Percentiles rank a stretch among this genome's conserved stretches.
These are phyloP conservation scores for Mylabris phalerata DNA, from an alignment of 1,140 invertebrate genomes.

Conservation along the genomic window DNA sequence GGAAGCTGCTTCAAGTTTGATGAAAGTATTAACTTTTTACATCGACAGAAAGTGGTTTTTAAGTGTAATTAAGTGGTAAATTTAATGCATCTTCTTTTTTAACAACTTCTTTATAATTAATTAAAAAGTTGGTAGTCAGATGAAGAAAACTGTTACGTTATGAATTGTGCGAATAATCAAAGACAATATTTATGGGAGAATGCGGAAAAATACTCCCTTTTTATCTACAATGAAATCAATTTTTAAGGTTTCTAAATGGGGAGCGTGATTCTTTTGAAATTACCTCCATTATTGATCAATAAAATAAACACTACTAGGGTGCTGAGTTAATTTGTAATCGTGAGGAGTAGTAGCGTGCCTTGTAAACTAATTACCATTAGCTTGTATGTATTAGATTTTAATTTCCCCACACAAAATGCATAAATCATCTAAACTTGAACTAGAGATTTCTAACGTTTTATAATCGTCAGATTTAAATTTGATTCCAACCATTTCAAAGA, in stretches of 20 bases:
- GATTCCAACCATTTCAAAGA: too few species aligned
- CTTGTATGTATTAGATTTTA: conserved; percentile 5
- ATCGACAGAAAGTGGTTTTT: conserved; percentile 15
- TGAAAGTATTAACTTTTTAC: conserved; percentile 17
- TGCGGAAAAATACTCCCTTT: not conserved
- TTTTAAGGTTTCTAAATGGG: conserved; percentile 6
- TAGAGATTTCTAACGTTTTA: too few species aligned
- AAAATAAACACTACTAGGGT: not conserved
- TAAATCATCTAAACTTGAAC: not conserved
- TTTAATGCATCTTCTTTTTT: conserved; percentile 12
- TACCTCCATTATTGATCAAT: not conserved
- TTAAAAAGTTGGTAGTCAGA: conserved; percentile 1
- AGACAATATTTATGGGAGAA: conserved; percentile 2
- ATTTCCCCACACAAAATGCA: conserved; percentile 9
- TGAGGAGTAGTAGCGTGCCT: conserved; percentile 7
- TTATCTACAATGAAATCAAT: not conserved
- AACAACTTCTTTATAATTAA: conserved; percentile 4
- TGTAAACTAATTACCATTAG: conserved; percentile 8
- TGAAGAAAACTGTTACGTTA: not conserved
- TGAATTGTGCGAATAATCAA: not conserved
- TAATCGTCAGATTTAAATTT: too few species aligned
- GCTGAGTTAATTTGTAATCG: not conserved
- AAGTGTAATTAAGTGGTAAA: conserved; percentile 18
- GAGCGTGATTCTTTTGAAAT: not conserved
- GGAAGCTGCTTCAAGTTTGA: conserved; percentile 1